Evolutionary conservation across 2,797 vertebrate species (phyloP).

Genomic region (Acipenser oxyrinchus): DNA sequence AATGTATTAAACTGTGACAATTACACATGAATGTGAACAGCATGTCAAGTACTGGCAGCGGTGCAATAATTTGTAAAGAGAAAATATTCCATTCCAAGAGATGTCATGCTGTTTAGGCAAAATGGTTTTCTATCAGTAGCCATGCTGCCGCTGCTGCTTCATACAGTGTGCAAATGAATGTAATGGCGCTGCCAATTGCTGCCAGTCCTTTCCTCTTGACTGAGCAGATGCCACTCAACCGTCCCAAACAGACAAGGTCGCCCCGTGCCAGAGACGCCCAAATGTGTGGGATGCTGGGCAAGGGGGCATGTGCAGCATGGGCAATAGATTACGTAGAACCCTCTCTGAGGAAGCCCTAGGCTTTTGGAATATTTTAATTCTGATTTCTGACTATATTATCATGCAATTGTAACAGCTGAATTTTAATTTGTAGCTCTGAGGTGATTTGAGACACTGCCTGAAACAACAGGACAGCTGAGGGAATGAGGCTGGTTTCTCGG

Average conservation of each 20-base stretch:
- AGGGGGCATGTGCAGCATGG: conserved; percentile 55
- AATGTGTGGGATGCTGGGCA: conserved; percentile 51
- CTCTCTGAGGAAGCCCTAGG: conserved; percentile 63
- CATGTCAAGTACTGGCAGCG: conserved; percentile 70
- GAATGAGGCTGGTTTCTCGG: conserved; percentile 27
- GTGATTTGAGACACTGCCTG: conserved; percentile 53
- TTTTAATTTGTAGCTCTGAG: conserved; percentile 77
- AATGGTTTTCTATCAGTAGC: conserved; percentile 76
- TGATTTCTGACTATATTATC: conserved; percentile 79
- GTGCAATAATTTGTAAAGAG: conserved; percentile 74
- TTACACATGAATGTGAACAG: conserved; percentile 73
- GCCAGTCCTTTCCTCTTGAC: conserved; percentile 69
- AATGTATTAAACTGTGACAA: conserved; percentile 75
- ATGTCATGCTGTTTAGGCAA: conserved; percentile 89
- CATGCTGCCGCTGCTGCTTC: conserved; percentile 70
- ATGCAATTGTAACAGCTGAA: conserved; percentile 72
- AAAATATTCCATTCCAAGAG: conserved; percentile 86
- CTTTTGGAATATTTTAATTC: conserved; percentile 79
- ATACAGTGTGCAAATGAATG: conserved; percentile 72
- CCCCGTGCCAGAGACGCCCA: conserved; percentile 51
- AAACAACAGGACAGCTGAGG: conserved; percentile 43
- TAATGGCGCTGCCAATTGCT: conserved; percentile 67
- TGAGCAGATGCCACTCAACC: conserved; percentile 92
- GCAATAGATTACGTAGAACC: conserved; percentile 45
- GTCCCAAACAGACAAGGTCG: conserved; percentile 65